Percentiles rank a stretch among this genome's conserved stretches.
phyloP scores from a whole-genome alignment of 2,888 invertebrate species.

The Amiota minor region DNA sequence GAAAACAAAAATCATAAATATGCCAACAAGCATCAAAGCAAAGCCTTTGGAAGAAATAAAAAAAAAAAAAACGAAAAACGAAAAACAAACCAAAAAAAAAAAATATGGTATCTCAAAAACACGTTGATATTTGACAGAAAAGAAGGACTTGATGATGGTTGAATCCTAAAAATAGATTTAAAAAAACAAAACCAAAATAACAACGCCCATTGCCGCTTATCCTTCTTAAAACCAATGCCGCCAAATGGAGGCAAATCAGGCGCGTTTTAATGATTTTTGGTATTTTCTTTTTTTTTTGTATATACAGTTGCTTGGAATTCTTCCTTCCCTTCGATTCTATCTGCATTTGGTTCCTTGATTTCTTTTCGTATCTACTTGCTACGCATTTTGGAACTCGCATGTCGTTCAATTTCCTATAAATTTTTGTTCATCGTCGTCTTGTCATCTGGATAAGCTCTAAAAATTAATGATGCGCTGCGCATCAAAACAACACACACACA shows the following conservation, averaged over 20 bases:
- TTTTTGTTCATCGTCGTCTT: conserved; percentile 55
- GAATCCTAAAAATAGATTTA: no score
- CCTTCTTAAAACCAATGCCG: conserved; percentile 29
- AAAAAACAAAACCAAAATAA: neutral
- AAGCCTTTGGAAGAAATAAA: conserved; percentile 2
- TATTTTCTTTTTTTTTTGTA: conserved; percentile 39
- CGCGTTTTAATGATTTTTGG: conserved; percentile 52
- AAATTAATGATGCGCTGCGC: conserved; percentile 72
- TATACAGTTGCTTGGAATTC: conserved; percentile 35
- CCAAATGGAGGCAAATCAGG: conserved; percentile 43
- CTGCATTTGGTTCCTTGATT: conserved; percentile 39
- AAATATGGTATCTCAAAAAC: no score
- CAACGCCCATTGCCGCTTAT: conserved; percentile 1
- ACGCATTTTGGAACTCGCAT: conserved; percentile 27
- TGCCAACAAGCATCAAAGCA: conserved; percentile 44
- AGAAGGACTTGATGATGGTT: conserved; percentile 29
- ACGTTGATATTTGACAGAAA: conserved; percentile 49
- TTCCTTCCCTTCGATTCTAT: neutral
- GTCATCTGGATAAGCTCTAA: conserved; percentile 74
- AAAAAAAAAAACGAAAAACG: conserved; percentile 14
- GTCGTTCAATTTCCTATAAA: neutral
- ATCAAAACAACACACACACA: conserved; percentile 40
- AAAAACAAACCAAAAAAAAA: conserved; percentile 22
- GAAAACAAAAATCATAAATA: conserved; percentile 64
- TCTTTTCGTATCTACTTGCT: conserved; percentile 38